Base-by-base conservation (phyloP, 2,888 invertebrate genomes). In the Troglohyphantes excavatus region DNA sequence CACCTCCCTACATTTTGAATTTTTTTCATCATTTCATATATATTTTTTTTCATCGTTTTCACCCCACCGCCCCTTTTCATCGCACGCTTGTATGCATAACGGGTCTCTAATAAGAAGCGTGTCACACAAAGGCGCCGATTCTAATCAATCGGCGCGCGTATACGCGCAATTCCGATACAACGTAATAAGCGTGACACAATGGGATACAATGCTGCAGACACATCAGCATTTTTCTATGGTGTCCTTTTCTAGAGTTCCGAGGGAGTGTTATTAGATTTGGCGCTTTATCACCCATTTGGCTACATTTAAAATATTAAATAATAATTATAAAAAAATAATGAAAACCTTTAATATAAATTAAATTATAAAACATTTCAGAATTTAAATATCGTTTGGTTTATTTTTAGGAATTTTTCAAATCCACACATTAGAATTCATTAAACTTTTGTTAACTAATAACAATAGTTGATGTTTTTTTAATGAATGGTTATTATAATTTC, bases 141-240 rank as follows among this genome's bases (percentile, higher is more conserved):
- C 70, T 70, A 82, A 82, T 82, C 82, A 82, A 39, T 82, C 46
- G 63, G 53, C 53, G 53, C 13, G 1, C 53, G 17, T 53, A n/a
- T 2, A 53, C 53, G 13, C 53, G 0, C 53, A n/a, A 53, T 53
- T 53, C 53, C 17, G 53, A 53, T 53, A 53, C 53, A 17, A 53
- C 17, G 53, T n/a, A 53, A 53, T 53, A n/a, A 17, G n/a, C 13
- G 5, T 13, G n/a, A n/a, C 53, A 53, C 53, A 53, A 53, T 39
- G 39, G 13, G 39, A 53, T n/a, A 17, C 53, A 53, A 53, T 39
- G 3, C 39, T 39, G 39, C 39, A 11, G 53, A n/a, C n/a, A 17
- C 53, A 13, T 39, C 9, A n/a, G n/a, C n/a, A 39, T 39, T 39
- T 39, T 53, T 17, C 53, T 13, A 53, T 53, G 17, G 53, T n/a